Evolutionary conservation across 2,888 invertebrate genomes (phyloP), one percentile per base, ranked within the genome.

Genomic region (Eudemis profundana): DNA sequence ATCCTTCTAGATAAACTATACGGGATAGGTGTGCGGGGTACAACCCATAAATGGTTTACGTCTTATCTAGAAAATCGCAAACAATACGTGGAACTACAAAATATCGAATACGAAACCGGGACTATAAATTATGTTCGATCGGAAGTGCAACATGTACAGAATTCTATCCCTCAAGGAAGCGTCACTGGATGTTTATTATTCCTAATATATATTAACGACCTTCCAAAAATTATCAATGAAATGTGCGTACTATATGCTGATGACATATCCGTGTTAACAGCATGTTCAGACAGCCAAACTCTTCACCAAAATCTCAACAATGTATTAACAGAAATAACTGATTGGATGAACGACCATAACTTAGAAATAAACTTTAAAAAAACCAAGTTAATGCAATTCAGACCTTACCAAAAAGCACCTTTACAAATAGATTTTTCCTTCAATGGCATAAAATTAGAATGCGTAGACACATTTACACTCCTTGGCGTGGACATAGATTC

Each of bases 151-250:
- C 14, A 46, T 8, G 17, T 67, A 23, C 23, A 17, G 12, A 44
- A 44, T 23, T 69, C 66, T 15, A 67, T 67, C 2, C 67, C 61
- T 4, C 69, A 67, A 46, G 64, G 69, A 27, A 69, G 69, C 54
- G 61, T 68, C 1, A 51, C 61, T 4, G 69, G 66, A 10, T 67
- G 66, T 40, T 40, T 67, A 12, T 15, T 69, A 4, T 67, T 69
- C 27, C 17, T 64, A 47, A 47, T 23, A 3, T 23, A 23, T 5
- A 23, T 23, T 4, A 42, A 42, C 15, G 42, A 42, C 10, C 2
- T 46, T n/a, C 49, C 49, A 27, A 7, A 27, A 49, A 29, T 15
- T 7, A 29, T 49, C 7, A 21, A 49, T 5, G 10, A 27, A 2
- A 5, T 29, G n/a, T 49, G 49, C 19, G 27, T 27, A 2, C 27